phyloP scores from a whole-genome alignment of 2,797 vertebrate species.

The Sebastes steindachneri region DNA sequence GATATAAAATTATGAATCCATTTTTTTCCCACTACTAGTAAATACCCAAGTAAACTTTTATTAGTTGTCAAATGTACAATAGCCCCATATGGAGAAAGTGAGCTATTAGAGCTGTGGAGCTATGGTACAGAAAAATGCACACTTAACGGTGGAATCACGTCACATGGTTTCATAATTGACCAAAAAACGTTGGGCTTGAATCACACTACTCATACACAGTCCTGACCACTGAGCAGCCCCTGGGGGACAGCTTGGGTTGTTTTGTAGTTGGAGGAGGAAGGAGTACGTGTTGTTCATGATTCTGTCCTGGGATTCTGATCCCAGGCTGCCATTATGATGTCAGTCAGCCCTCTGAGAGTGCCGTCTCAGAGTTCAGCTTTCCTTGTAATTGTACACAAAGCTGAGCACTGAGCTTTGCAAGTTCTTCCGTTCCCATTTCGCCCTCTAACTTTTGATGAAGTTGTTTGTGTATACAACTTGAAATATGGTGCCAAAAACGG shows the following conservation, averaged over 20 bases:
- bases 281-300: not conserved
- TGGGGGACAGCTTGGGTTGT: not conserved
- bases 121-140: not conserved
- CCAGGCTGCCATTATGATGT: constrained; percentile 5
- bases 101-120: not conserved
- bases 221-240: not conserved
- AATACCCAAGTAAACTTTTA: not conserved
- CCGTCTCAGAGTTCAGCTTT: not conserved
- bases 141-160: not conserved
- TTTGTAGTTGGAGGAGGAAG: not conserved
- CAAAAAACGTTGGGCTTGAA: not conserved
- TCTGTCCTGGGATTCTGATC: not conserved
- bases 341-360: not conserved
- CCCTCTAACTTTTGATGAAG: constrained; percentile 53
- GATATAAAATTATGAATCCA: not conserved
- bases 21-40: not conserved
- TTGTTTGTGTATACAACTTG: constrained; percentile 43
- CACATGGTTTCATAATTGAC: not conserved
- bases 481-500: constrained; percentile 35
- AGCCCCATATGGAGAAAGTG: not conserved
- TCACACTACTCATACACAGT: not conserved
- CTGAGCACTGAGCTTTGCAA: not conserved
- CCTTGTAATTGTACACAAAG: constrained; percentile 22
- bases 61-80: not conserved
- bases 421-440: constrained; percentile 28